phyloP scores from a whole-genome alignment of 1,140 invertebrate species.

The Coboldia fuscipes region DNA sequence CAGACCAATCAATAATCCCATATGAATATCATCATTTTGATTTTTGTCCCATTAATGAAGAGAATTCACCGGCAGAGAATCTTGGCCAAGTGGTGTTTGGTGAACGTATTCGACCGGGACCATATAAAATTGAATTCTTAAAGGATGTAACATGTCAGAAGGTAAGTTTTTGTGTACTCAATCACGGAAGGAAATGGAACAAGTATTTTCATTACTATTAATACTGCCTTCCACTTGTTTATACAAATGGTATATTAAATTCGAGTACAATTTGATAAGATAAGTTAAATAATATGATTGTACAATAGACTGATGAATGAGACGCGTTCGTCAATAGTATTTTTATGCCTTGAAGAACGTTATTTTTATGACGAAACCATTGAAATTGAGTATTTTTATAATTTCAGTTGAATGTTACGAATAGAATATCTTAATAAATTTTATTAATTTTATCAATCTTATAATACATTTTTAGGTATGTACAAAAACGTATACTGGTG shows the following conservation, averaged over 20 bases:
- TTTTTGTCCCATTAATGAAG: constrained; percentile 60
- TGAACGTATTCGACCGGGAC: constrained; percentile 83
- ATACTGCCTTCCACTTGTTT: too few relatives aligned
- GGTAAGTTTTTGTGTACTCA: constrained; percentile 13
- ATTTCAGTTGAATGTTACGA: too few relatives aligned
- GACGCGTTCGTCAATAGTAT: too few relatives aligned
- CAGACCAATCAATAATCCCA: constrained; percentile 88
- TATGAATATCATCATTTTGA: constrained; percentile 97
- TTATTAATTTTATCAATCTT: too few relatives aligned
- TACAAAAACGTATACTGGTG: constrained; percentile 44
- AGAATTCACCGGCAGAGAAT: constrained; percentile 83
- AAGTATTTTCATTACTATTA: too few relatives aligned
- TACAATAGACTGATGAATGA: too few relatives aligned
- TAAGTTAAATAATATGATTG: too few relatives aligned
- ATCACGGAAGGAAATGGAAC: not conserved
- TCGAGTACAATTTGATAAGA: too few relatives aligned
- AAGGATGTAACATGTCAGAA: constrained; percentile 46
- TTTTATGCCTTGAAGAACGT: too few relatives aligned
- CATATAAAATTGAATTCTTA: constrained; percentile 60
- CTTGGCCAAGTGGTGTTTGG: constrained; percentile 97
- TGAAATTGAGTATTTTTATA: not conserved
- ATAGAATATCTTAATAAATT: too few relatives aligned
- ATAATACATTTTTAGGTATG: constrained; percentile 31
- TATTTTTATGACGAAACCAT: too few relatives aligned
- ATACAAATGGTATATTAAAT: too few relatives aligned